Evolutionary conservation across 2,113 vertebrate genomes (phyloP).

Genomic region (Danionella cerebrum): DNA sequence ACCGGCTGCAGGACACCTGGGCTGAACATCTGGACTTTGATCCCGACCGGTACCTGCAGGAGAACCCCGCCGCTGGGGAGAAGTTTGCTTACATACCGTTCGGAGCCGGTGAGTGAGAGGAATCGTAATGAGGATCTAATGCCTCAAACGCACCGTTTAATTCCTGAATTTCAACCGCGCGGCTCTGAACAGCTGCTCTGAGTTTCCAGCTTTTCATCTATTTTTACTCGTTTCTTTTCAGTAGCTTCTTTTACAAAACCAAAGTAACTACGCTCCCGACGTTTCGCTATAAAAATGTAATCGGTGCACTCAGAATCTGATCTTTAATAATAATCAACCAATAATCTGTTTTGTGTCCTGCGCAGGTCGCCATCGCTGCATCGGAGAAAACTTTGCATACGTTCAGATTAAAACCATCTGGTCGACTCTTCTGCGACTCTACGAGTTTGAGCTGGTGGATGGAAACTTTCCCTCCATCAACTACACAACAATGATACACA

Average conservation of each 20-base stretch:
- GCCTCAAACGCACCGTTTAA: too few relatives aligned
- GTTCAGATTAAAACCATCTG: slow-evolving; percentile 98
- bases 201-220: too few relatives aligned
- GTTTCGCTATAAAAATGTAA: too few relatives aligned
- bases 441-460: slow-evolving; percentile 83
- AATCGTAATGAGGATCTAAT: too few relatives aligned
- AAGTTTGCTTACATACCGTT: slow-evolving; percentile 93
- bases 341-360: slow-evolving; percentile 29
- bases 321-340: too few relatives aligned
- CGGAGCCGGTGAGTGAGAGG: slow-evolving; percentile 76
- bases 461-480: slow-evolving; percentile 89
- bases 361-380: slow-evolving; percentile 94
- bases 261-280: too few relatives aligned
- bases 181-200: too few relatives aligned
- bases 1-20: slow-evolving; percentile 85
- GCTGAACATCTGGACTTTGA: slow-evolving; percentile 71
- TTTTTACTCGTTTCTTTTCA: too few relatives aligned
- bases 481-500: slow-evolving; percentile 98
- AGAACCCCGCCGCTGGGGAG: slow-evolving; percentile 78
- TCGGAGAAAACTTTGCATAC: slow-evolving; percentile 96
- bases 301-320: too few relatives aligned
- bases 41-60: slow-evolving; percentile 82
- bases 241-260: too few relatives aligned
- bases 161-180: too few relatives aligned
- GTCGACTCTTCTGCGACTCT: slow-evolving; percentile 88